Evolutionary conservation across 1,140 invertebrate genomes (phyloP).

Genomic region (Drosophila malerkotliana): DNA sequence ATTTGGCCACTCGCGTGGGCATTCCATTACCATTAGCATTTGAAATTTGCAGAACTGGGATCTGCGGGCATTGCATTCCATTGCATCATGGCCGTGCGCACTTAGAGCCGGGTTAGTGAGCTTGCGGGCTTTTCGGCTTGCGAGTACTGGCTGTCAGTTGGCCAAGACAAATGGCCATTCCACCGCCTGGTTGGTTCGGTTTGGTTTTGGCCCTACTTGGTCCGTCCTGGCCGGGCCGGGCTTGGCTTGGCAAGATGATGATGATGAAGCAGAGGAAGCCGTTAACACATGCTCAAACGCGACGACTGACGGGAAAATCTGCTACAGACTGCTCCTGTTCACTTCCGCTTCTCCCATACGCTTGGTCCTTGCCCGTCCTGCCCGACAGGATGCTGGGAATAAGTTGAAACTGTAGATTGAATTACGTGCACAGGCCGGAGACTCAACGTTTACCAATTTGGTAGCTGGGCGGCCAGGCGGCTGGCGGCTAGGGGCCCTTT

Average conservation of each 20-base stretch:
- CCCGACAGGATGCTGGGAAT: constrained; percentile 62
- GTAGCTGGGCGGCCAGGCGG: constrained; percentile 17
- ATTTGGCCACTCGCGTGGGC: constrained; percentile 19
- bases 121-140: constrained; percentile 39
- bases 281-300: constrained; percentile 59
- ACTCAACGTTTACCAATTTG: constrained; percentile 52
- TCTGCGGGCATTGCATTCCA: constrained; percentile 3
- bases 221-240: constrained; percentile 1
- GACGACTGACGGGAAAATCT: constrained; percentile 53
- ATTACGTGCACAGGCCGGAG: constrained; percentile 65
- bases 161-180: constrained; percentile 63
- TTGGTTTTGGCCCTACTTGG: neutral
- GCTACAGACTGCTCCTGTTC: constrained; percentile 21
- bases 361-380: neutral
- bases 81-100: constrained; percentile 25
- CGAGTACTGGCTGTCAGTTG: constrained; percentile 55
- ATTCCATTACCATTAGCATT: constrained; percentile 53
- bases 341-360: constrained; percentile 2
- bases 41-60: constrained; percentile 8
- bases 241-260: constrained; percentile 18
- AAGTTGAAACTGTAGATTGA: constrained; percentile 76
- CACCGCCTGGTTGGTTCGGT: neutral
- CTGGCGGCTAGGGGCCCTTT: constrained; percentile 27
- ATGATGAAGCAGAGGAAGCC: constrained; percentile 36
- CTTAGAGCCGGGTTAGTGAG: constrained; percentile 10